Conservation (phyloP, 2,113 vertebrate genomes). For the Ceratotherium simum region DNA sequence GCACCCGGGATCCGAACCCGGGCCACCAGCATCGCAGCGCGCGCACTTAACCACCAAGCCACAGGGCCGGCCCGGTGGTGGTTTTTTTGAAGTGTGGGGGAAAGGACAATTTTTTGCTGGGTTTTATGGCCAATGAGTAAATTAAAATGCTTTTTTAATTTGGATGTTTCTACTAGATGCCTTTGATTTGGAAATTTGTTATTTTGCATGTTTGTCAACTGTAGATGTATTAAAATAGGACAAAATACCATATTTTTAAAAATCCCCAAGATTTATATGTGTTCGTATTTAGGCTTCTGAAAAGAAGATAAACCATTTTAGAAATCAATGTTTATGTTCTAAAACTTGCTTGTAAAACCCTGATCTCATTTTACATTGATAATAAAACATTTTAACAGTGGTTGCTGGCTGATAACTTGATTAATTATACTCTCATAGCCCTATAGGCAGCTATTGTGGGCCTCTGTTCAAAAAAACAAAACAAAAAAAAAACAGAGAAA, state of each 20-base stretch:
- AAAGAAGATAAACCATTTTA: slow-evolving; percentile 58
- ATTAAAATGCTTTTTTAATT: slow-evolving; percentile 56
- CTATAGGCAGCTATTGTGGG: background rate
- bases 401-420: slow-evolving; percentile 44
- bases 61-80: no score
- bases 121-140: slow-evolving; percentile 35
- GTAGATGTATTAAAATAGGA: slow-evolving; percentile 31
- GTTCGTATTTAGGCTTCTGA: slow-evolving; percentile 54
- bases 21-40: no score
- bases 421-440: background rate
- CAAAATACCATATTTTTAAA: slow-evolving; percentile 14
- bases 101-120: slow-evolving; percentile 28
- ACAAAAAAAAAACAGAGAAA: background rate
- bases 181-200: slow-evolving; percentile 58
- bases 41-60: no score
- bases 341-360: slow-evolving; percentile 66
- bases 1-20: no score
- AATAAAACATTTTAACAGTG: slow-evolving; percentile 68
- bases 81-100: background rate
- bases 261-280: slow-evolving; percentile 36
- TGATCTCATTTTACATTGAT: slow-evolving; percentile 53
- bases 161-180: slow-evolving; percentile 25
- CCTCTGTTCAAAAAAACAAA: slow-evolving; percentile 30
- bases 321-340: slow-evolving; percentile 30
- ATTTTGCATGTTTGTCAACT: slow-evolving; percentile 57